Conservation (phyloP, 2,888 invertebrate species). For the Orthosia gothica region DNA sequence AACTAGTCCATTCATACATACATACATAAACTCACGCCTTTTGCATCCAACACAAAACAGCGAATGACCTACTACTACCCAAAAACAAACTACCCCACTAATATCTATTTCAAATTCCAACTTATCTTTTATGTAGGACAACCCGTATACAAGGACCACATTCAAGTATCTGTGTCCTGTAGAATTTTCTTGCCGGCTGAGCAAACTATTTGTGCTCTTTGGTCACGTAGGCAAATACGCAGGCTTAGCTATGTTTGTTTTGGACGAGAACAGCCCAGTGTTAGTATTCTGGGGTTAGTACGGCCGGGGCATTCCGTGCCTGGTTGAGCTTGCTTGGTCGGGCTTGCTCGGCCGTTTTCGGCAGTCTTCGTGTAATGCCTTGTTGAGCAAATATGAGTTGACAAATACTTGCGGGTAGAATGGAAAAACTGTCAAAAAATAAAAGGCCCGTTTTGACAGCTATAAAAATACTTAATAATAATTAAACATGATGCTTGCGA, state of each 20-base stretch:
- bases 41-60: too few species aligned
- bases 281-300: constrained; percentile 58
- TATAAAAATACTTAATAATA: too few species aligned
- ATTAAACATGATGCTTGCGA: too few species aligned
- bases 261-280: constrained; percentile 45
- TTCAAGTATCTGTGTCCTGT: constrained; percentile 58
- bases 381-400: constrained; percentile 42
- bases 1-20: neutral
- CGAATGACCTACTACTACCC: too few species aligned
- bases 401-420: constrained; percentile 50
- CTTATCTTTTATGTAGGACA: constrained; percentile 39
- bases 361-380: constrained; percentile 52
- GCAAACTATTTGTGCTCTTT: constrained; percentile 60
- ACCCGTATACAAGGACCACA: constrained; percentile 28
- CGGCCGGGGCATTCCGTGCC: constrained; percentile 39
- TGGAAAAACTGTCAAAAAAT: too few species aligned
- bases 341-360: constrained; percentile 48
- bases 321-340: constrained; percentile 31
- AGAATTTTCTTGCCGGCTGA: constrained; percentile 58
- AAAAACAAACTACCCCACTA: constrained; percentile 1
- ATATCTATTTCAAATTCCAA: constrained; percentile 38
- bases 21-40: too few species aligned
- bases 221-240: constrained; percentile 69
- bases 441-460: too few species aligned
- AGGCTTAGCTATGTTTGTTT: constrained; percentile 65